Percentiles rank a stretch among this genome's conserved stretches.
Evolutionary conservation across 2,113 vertebrate genomes (phyloP).

Genomic region (Charadrius vociferus): DNA sequence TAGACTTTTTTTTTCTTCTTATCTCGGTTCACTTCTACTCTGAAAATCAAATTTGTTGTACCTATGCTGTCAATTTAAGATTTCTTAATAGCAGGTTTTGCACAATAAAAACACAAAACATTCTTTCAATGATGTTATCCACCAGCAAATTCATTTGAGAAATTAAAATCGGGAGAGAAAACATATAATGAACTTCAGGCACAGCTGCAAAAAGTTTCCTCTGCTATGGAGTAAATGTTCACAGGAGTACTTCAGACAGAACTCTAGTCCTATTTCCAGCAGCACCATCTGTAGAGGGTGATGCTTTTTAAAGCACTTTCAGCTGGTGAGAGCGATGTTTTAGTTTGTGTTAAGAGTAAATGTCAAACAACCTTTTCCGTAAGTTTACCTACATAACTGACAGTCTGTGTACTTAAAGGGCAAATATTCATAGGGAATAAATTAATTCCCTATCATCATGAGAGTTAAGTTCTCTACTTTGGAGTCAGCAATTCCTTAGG

Average conservation of each 20-base stretch:
- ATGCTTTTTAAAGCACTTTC: not conserved
- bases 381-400: not conserved
- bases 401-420: not conserved
- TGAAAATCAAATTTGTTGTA: not conserved
- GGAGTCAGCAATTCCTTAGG: not conserved
- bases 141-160: not conserved
- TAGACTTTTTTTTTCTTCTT: not conserved
- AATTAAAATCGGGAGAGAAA: not conserved
- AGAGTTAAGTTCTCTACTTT: not conserved
- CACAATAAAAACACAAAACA: not conserved
- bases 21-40: not conserved
- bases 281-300: not conserved
- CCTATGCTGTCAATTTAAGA: not conserved
- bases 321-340: not conserved
- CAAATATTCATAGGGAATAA: not conserved
- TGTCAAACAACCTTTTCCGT: rapidly evolving
- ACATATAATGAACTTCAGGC: not conserved
- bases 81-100: not conserved
- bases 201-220: not conserved
- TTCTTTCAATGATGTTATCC: not conserved
- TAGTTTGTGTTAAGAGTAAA: not conserved
- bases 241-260: not conserved
- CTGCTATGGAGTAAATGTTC: not conserved
- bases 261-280: rapidly evolving
- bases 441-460: not conserved